These are phyloP conservation scores for Drosophila melanosoma DNA, from an alignment of 2,888 invertebrate species.

Conservation along the genomic window DNA sequence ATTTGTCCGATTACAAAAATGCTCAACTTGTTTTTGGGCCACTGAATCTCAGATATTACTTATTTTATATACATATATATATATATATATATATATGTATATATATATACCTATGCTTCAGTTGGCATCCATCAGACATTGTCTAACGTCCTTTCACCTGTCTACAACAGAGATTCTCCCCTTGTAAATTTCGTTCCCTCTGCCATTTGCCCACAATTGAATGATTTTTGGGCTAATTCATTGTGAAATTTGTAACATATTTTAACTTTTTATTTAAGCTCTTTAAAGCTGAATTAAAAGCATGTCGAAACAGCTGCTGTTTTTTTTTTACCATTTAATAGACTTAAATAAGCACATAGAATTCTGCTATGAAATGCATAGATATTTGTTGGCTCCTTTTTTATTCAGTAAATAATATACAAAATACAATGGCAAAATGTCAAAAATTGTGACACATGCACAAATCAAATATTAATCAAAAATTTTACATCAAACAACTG, in stretches of 20 bases:
- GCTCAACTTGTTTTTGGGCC: slow-evolving; percentile 46
- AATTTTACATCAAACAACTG: background rate
- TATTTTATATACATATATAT: background rate
- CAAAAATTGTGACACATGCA: background rate
- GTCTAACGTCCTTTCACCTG: slow-evolving; percentile 3
- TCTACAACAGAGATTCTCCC: background rate
- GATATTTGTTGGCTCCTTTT: background rate
- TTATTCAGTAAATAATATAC: background rate
- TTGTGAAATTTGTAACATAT: background rate
- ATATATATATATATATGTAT: background rate
- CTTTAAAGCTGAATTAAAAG: background rate
- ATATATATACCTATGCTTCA: background rate
- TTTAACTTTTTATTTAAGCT: background rate
- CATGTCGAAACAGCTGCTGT: background rate
- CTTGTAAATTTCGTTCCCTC: background rate
- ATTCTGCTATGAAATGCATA: background rate
- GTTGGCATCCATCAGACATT: slow-evolving; percentile 11
- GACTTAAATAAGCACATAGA: background rate
- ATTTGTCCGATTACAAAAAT: slow-evolving; percentile 59
- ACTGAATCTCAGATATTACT: slow-evolving; percentile 31
- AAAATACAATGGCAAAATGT: background rate
- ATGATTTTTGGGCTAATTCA: slow-evolving; percentile 7
- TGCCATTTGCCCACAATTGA: background rate
- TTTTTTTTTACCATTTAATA: background rate
- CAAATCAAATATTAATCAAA: slow-evolving; percentile 4